phyloP scores from a whole-genome alignment of 2,888 invertebrate species.

The Diplolepis rosae region DNA sequence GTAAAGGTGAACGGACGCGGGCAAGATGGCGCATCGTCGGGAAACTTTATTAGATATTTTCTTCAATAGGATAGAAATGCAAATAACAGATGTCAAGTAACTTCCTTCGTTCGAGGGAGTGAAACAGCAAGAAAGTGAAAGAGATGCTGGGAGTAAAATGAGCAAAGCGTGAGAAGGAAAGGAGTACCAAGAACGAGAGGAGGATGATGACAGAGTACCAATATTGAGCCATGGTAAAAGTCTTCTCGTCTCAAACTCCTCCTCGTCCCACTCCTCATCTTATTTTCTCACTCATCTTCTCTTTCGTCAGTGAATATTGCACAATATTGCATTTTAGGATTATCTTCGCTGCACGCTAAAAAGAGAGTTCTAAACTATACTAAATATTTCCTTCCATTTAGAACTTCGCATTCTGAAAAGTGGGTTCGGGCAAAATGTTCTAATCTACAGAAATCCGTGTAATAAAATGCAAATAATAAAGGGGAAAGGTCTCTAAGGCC shows the following conservation, averaged over 20 bases:
- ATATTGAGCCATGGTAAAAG: constrained; percentile 67
- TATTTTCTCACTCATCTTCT: constrained; percentile 25
- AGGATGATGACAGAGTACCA: constrained; percentile 59
- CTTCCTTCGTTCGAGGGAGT: constrained; percentile 53
- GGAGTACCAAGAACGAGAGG: constrained; percentile 49
- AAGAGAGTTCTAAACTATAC: too few species aligned
- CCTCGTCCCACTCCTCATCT: constrained; percentile 33
- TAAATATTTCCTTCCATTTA: too few species aligned
- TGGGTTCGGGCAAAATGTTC: too few species aligned
- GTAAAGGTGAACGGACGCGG: not conserved
- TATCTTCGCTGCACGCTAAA: constrained; percentile 49
- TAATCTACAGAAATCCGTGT: too few species aligned
- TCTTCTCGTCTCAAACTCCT: constrained; percentile 46
- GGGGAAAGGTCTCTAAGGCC: too few species aligned
- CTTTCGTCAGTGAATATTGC: constrained; percentile 53
- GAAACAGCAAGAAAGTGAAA: constrained; percentile 36
- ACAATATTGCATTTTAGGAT: constrained; percentile 62
- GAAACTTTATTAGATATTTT: constrained; percentile 68
- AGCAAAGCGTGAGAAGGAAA: constrained; percentile 46
- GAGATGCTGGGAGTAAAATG: constrained; percentile 33
- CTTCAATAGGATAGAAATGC: constrained; percentile 69
- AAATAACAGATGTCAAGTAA: constrained; percentile 69
- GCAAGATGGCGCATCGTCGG: constrained; percentile 39
- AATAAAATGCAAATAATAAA: too few species aligned
- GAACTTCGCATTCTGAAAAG: too few species aligned